Evolutionary conservation across 2,888 invertebrate species (phyloP), one percentile per base, ranked within the genome.

Genomic region (Drosophila nr. medialis): DNA sequence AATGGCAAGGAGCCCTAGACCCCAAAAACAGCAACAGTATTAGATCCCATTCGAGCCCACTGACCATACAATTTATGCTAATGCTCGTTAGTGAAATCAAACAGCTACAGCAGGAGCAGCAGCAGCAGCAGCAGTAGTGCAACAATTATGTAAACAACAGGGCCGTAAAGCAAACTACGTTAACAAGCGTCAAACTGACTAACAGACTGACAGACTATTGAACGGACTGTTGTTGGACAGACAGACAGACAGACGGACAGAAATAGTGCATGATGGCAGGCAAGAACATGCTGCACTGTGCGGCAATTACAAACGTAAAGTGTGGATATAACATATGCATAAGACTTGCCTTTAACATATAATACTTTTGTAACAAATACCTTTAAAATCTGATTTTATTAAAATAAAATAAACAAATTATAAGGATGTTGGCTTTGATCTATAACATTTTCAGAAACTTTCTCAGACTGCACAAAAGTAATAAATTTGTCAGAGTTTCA

Each of bases 41-140:
- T 40, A 11, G 53, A 45, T 48, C 58, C 63, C 59, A 32, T 27
- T 21, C n/a, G 13, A 42, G 54, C 21, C 48, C 61, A 69, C 38
- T 61, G 53, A 45, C 60, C 54, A 64, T 64, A 76, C 85, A 89
- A 89, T 86, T 89, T 86, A 86, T 86, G 86, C 89, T 89, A 89
- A 86, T 86, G 89, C 86, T 89, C 87, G 87, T 89, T 85, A 86
- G 83, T 82, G 72, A 88, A 84, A 85, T 88, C 86, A 86, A 86
- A 86, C 87, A 89, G 72, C 50, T 42, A 27, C 70, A 48, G 21
- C 32, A 34, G n/a, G n/a, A n/a, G 24, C 24, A 24, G 11, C 51
- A 40, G 24, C 34, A 62, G 24, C 40, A 38, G 48, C 40, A 54
- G 30, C 38, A 40, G 24, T 64, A 69, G 53, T 68, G 74, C 79